Evolutionary conservation across 2,113 vertebrate species (phyloP).

Genomic region (Naja naja): DNA sequence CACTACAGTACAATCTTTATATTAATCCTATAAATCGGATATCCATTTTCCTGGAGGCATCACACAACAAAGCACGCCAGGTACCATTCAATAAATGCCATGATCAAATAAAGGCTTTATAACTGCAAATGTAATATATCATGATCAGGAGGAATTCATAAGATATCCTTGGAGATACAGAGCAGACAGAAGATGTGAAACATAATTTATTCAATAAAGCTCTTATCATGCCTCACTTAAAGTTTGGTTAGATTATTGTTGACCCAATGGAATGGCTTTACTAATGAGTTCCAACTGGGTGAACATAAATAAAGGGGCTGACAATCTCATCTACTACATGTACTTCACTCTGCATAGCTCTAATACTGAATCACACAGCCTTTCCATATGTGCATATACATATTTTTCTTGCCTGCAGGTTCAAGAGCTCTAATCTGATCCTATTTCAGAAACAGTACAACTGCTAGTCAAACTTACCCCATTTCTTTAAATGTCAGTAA

Average conservation of each 20-base stretch:
- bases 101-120: not conserved
- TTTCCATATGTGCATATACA: not conserved
- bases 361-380: not conserved
- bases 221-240: not conserved
- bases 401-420: not conserved
- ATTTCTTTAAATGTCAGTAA: not conserved
- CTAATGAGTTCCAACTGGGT: not conserved
- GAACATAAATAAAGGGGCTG: not conserved
- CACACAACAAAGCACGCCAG: not conserved
- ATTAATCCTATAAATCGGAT: not conserved
- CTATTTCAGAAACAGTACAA: not conserved
- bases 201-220: not conserved
- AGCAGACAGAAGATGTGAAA: not conserved
- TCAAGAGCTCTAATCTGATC: not conserved
- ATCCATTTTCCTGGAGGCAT: not conserved
- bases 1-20: not conserved
- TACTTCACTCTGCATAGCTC: not conserved
- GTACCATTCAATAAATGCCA: not conserved
- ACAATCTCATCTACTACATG: not conserved
- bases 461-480: not conserved
- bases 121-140: not conserved
- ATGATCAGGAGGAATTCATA: not conserved
- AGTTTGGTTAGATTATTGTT: not conserved
- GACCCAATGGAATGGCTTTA: not conserved
- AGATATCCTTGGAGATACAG: not conserved